A percentile compares a stretch with the other conserved stretches of the same genome.
These are phyloP conservation scores for Elephas maximus DNA, from an alignment of 2,113 vertebrate genomes.

Conservation along the genomic window DNA sequence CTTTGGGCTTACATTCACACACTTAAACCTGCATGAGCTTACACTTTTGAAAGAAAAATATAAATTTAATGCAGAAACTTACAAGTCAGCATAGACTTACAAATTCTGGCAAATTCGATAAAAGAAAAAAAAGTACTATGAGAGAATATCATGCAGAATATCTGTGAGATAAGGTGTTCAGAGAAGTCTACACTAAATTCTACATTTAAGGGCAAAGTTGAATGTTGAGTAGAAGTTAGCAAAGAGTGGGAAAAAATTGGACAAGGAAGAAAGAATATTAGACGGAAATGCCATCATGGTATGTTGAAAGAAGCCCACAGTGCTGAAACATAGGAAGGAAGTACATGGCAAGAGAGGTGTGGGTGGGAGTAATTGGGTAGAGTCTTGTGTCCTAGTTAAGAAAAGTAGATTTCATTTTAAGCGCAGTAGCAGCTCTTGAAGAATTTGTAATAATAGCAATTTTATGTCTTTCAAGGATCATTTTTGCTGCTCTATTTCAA, in stretches of 20 bases:
- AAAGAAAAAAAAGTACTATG: background rate
- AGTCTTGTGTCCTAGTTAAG: background rate
- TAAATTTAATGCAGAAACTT: background rate
- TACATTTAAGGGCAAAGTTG: background rate
- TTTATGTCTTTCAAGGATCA: background rate
- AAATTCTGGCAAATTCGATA: background rate
- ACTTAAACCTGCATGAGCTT: background rate
- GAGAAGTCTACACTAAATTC: background rate
- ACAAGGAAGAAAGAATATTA: background rate
- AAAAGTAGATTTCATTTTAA: background rate
- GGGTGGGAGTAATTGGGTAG: too few species aligned
- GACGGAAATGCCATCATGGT: background rate
- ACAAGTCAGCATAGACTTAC: background rate
- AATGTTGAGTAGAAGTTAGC: background rate
- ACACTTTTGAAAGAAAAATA: background rate
- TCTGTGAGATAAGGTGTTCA: too few species aligned
- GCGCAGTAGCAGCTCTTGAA: background rate
- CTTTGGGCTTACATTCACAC: rapidly evolving
- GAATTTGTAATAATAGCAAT: background rate
- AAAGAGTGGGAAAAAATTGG: background rate
- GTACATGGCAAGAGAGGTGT: rapidly evolving
- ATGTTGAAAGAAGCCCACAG: background rate
- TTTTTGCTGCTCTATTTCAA: background rate
- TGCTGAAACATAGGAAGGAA: background rate
- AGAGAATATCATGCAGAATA: too few species aligned